Evolutionary conservation across 2,888 invertebrate genomes (phyloP).

Genomic region (Drosophila flavopinicola): DNA sequence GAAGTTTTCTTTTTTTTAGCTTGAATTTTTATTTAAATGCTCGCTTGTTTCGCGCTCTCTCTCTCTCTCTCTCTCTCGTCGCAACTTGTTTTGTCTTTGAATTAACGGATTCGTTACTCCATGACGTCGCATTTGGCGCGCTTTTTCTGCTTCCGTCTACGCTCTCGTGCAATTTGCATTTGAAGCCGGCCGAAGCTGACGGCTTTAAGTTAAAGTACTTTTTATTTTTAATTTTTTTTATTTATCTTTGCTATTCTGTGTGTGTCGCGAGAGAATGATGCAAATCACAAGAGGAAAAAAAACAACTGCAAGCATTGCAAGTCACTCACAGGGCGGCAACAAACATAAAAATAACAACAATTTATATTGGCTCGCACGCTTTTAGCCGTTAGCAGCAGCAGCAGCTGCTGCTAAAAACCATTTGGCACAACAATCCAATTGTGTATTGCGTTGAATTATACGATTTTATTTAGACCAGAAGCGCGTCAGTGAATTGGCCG

Average conservation of each 20-base stretch:
- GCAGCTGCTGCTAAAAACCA: constrained; percentile 39
- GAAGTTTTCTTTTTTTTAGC: constrained; percentile 1
- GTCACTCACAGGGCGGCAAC: constrained; percentile 37
- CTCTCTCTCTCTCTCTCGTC: neutral
- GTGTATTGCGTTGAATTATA: constrained; percentile 54
- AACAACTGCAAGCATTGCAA: constrained; percentile 53
- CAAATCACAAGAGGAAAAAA: constrained; percentile 44
- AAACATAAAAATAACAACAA: constrained; percentile 29
- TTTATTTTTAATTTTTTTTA: constrained; percentile 5
- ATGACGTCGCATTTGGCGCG: constrained; percentile 55
- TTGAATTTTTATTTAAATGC: constrained; percentile 2
- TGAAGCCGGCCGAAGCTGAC: constrained; percentile 28
- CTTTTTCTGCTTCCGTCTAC: constrained; percentile 31
- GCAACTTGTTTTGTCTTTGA: constrained; percentile 43
- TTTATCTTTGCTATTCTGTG: neutral
- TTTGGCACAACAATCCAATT: constrained; percentile 69
- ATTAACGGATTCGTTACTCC: constrained; percentile 43
- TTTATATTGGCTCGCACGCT: constrained; percentile 47
- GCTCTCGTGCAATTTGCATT: constrained; percentile 24
- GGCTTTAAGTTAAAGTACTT: constrained; percentile 21
- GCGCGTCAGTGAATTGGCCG: constrained; percentile 57
- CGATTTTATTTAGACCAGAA: constrained; percentile 51
- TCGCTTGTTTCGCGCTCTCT: neutral
- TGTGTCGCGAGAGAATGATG: constrained; percentile 56
- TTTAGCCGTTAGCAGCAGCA: constrained; percentile 28